phyloP scores from a whole-genome alignment of 30 jellyfish, hydroid and myxozoan species.

The Hydra vulgaris region DNA sequence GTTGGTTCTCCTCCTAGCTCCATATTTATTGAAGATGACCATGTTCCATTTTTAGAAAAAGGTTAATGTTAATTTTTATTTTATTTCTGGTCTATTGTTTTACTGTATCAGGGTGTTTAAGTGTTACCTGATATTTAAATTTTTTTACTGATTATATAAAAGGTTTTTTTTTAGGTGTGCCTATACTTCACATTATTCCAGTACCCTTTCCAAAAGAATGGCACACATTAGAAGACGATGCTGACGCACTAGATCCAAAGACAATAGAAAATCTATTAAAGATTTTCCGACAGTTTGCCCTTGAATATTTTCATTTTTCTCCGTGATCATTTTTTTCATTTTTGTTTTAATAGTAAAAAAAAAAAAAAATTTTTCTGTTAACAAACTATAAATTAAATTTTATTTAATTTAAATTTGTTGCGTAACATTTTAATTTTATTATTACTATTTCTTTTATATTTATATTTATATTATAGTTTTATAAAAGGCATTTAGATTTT shows the following conservation, averaged over 20 bases:
- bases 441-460: too few species aligned
- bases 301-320: constrained; percentile 70
- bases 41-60: constrained; percentile 74
- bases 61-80: constrained; percentile 38
- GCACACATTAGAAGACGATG: constrained; percentile 94
- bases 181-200: constrained; percentile 76
- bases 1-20: constrained; percentile 73
- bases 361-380: too few species aligned
- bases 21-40: constrained; percentile 86
- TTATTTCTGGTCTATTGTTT: too few species aligned
- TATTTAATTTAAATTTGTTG: too few species aligned
- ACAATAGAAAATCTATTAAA: constrained; percentile 74
- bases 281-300: constrained; percentile 68
- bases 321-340: background rate
- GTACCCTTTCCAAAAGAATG: constrained; percentile 93
- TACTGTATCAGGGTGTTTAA: too few species aligned
- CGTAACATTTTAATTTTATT: too few species aligned
- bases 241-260: constrained; percentile 47
- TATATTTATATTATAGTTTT: too few species aligned
- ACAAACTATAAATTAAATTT: too few species aligned
- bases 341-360: too few species aligned
- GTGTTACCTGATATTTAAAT: too few species aligned
- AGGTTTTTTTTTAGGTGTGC: constrained; percentile 75
- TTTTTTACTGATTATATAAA: too few species aligned
- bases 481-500: too few species aligned